Conservation (phyloP, 2,113 vertebrate species). For the Actenoides hombroni region DNA sequence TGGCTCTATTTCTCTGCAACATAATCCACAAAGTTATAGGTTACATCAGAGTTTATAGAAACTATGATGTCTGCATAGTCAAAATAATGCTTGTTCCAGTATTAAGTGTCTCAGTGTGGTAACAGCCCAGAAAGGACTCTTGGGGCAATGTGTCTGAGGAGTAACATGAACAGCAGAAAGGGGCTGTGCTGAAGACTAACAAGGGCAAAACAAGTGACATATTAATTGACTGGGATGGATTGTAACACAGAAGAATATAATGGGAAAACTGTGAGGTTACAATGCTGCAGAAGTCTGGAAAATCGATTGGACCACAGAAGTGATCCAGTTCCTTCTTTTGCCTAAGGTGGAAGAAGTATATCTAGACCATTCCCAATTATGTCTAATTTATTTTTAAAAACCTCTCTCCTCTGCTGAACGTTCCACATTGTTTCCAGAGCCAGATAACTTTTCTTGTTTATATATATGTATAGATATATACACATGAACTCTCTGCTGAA, state of each 20-base stretch:
- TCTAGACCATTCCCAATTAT: neutral
- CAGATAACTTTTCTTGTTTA: neutral
- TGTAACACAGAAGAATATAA: neutral
- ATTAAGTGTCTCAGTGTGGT: neutral
- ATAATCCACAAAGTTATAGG: neutral
- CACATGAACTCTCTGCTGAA: neutral
- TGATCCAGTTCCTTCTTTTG: neutral
- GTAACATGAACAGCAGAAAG: neutral
- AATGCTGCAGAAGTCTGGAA: neutral
- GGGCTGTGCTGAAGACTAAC: neutral
- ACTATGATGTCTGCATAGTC: neutral
- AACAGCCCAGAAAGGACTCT: neutral
- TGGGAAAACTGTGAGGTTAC: neutral
- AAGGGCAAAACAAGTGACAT: neutral
- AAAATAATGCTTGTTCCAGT: neutral
- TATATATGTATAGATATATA: fast-evolving
- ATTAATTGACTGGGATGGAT: neutral
- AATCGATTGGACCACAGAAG: neutral
- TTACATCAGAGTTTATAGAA: neutral
- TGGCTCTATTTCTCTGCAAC: neutral
- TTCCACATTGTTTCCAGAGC: neutral
- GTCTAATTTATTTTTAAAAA: neutral
- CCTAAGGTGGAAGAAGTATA: neutral
- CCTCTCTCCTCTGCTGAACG: neutral
- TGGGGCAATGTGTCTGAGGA: fast-evolving